Evolutionary conservation across 2,113 vertebrate genomes (phyloP).

Genomic region (Gopherus evgoodei): DNA sequence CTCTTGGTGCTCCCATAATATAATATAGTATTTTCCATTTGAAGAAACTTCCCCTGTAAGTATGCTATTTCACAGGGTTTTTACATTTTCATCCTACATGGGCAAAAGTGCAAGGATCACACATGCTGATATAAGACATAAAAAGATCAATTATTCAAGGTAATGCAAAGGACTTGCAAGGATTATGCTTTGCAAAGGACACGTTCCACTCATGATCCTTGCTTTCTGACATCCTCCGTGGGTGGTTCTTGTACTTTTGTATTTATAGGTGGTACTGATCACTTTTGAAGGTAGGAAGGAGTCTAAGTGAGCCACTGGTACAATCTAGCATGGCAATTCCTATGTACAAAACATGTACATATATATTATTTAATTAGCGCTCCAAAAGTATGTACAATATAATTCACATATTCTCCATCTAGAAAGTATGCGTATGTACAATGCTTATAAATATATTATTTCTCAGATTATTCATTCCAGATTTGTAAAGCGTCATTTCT

Average conservation of each 20-base stretch:
- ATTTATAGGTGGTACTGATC: neutral
- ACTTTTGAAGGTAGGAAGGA: neutral
- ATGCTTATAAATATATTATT: neutral
- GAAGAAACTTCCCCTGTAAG: neutral
- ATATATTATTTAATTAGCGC: neutral
- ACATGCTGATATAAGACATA: accelerated
- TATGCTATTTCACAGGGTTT: neutral
- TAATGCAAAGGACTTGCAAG: neutral
- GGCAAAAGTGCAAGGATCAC: neutral
- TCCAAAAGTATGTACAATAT: neutral
- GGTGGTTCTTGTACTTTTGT: neutral
- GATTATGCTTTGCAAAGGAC: neutral
- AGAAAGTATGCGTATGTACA: neutral
- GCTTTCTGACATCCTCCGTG: accelerated
- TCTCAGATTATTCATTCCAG: neutral
- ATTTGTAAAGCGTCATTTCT: neutral
- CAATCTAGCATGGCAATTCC: neutral
- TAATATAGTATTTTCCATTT: neutral
- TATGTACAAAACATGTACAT: neutral
- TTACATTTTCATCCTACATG: neutral
- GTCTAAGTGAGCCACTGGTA: neutral
- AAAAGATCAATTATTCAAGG: neutral
- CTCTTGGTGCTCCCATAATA: neutral
- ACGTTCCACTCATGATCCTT: neutral
- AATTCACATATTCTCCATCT: neutral